A percentile compares a stretch with the other conserved stretches of the same genome.
phyloP scores from a whole-genome alignment of 2,113 vertebrate genomes.

The Rhinolophus ferrumequinum region DNA sequence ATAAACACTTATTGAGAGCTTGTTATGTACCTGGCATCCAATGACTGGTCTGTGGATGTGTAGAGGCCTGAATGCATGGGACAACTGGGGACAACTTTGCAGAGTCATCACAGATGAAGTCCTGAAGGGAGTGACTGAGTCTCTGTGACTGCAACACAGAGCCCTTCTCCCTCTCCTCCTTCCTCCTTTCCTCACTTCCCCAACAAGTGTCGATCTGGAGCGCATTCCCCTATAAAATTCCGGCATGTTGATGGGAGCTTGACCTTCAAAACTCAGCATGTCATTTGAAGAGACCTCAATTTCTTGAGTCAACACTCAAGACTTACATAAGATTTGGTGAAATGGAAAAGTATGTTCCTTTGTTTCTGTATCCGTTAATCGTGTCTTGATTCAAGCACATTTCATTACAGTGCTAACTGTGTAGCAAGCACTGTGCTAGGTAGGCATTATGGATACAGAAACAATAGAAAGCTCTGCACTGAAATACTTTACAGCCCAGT shows the following conservation, averaged over 20 bases:
- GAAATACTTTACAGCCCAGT: background rate
- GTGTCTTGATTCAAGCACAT: background rate
- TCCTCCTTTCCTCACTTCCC: background rate
- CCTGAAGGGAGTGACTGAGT: rapidly evolving
- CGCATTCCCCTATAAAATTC: background rate
- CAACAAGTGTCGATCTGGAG: background rate
- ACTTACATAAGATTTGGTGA: background rate
- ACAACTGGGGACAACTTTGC: too few species aligned
- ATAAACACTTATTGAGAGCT: background rate
- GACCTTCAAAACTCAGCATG: background rate
- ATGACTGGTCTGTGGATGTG: background rate
- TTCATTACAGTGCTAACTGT: background rate
- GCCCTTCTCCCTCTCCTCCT: background rate
- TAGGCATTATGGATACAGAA: background rate
- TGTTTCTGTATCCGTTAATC: background rate
- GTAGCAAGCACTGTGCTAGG: background rate
- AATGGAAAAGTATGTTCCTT: background rate
- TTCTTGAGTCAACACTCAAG: background rate
- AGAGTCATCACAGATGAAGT: background rate
- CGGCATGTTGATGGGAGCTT: background rate
- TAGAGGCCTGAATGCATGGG: background rate
- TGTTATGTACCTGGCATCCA: background rate
- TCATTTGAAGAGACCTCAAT: background rate
- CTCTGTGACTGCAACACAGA: background rate
- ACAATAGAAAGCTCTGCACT: background rate